Evolutionary conservation across 2,797 vertebrate genomes (phyloP), one percentile per base, ranked within the genome.

Genomic region (Kryptopterus vitreolus): DNA sequence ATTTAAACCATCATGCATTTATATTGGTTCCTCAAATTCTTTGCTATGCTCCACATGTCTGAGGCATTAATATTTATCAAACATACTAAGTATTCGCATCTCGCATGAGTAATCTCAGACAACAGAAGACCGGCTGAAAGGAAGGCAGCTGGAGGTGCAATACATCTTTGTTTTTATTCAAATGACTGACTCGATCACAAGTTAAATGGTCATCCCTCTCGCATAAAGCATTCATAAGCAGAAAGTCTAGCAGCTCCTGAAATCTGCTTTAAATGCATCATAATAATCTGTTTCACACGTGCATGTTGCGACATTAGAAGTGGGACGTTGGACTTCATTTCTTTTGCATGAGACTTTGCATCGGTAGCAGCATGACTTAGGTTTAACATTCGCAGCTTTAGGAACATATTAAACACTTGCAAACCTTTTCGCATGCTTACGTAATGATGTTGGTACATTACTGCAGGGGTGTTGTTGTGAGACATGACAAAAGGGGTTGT

Each of bases 41-140:
- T 69, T 3, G 66, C 20, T 18, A 48, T 48, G 46, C 9, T 50
- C 68, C 46, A 65, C 61, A 46, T 53, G 68, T 70, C 66, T 52
- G 11, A 24, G 10, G 2, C 61, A 82, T 86, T 65, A 80, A 84
- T 84, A 86, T 86, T 86, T 57, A 83, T 66, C 76, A 63, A 63
- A 76, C 77, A 70, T 68, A 55, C 83, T 15, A 11, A 62, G 8
- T 18, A 66, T 69, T 70, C 72, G 31, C 61, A 52, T 76, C 77
- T 76, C 15, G 20, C 33, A 35, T 48, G 38, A 74, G 55, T 81
- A 46, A 77, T 79, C 59, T 68, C 61, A 73, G 81, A 83, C 75
- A 85, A 78, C 71, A 58, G 62, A 50, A 43, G 68, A 13, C 15
- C 18, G 58, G 31, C 16, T 77, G 29, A 76, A 80, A 55, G 24